Evolutionary conservation across 2,113 vertebrate species (phyloP).

Genomic region (Pterocles gutturalis): DNA sequence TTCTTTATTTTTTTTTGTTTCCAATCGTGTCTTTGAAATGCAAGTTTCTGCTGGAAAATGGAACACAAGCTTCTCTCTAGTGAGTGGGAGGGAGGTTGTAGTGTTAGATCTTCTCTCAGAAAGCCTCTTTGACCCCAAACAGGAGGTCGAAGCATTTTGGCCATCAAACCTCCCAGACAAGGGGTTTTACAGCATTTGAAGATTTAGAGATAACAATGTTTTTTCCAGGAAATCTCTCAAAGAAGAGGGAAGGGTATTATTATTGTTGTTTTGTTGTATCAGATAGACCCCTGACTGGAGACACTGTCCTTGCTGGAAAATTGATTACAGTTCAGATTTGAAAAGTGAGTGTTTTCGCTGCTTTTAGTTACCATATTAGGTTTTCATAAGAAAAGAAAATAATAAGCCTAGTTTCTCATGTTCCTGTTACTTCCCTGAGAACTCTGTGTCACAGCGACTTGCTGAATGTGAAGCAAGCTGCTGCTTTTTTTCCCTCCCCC

Average conservation of each 20-base stretch:
- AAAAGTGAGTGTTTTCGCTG: background rate
- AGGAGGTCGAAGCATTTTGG: background rate
- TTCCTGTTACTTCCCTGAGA: slow-evolving; percentile 4
- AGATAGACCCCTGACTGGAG: background rate
- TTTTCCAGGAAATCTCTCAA: background rate
- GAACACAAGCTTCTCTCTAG: background rate
- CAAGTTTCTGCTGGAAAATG: background rate
- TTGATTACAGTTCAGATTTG: background rate
- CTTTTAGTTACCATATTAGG: background rate
- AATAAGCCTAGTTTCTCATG: background rate
- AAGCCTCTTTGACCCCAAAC: background rate
- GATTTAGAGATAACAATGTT: background rate
- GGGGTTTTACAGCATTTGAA: background rate
- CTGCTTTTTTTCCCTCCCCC: background rate
- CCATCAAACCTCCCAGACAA: background rate
- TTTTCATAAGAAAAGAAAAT: background rate
- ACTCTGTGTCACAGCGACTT: background rate
- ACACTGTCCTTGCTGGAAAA: background rate
- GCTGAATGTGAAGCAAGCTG: background rate
- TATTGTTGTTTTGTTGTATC: background rate
- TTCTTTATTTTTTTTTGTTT: background rate
- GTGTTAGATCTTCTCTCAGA: background rate
- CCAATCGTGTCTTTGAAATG: background rate
- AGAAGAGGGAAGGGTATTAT: background rate
- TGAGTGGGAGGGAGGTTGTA: background rate